Evolutionary conservation across 2,797 vertebrate genomes (phyloP).

Genomic region (Emydoidea blandingii): DNA sequence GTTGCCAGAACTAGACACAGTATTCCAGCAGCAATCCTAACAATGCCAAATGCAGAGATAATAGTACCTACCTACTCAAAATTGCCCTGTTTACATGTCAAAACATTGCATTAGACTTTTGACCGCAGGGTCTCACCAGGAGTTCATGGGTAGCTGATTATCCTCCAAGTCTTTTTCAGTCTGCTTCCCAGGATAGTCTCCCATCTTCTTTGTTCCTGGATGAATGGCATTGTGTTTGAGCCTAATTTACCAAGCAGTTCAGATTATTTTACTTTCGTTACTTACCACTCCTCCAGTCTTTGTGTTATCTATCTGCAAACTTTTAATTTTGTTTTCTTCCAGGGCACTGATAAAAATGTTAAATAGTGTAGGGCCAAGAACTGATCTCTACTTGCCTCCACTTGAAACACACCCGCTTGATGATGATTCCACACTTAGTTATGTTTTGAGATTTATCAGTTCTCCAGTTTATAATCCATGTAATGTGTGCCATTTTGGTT

Average conservation of each 20-base stretch:
- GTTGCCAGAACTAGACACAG: fast-evolving
- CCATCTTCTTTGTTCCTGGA: no score
- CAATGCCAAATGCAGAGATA: fast-evolving
- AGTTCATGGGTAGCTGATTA: fast-evolving
- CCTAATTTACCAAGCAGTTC: no score
- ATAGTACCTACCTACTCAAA: fast-evolving
- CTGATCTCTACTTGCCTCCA: neutral
- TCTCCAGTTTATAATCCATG: neutral
- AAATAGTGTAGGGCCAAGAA: neutral
- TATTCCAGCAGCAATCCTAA: neutral
- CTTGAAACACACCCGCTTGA: neutral
- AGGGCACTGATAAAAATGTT: neutral
- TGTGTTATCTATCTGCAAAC: neutral
- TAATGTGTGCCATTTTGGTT: neutral
- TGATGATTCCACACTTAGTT: neutral
- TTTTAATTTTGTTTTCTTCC: neutral
- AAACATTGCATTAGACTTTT: fast-evolving
- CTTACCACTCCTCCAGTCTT: neutral
- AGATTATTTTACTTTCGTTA: no score
- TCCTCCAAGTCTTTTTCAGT: neutral
- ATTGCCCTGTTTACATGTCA: fast-evolving
- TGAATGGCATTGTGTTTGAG: no score
- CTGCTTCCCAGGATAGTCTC: no score
- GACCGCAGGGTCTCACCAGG: fast-evolving
- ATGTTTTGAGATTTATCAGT: neutral